Base-by-base conservation (phyloP, 2,888 invertebrate species). In the Auanema freiburgensis region DNA sequence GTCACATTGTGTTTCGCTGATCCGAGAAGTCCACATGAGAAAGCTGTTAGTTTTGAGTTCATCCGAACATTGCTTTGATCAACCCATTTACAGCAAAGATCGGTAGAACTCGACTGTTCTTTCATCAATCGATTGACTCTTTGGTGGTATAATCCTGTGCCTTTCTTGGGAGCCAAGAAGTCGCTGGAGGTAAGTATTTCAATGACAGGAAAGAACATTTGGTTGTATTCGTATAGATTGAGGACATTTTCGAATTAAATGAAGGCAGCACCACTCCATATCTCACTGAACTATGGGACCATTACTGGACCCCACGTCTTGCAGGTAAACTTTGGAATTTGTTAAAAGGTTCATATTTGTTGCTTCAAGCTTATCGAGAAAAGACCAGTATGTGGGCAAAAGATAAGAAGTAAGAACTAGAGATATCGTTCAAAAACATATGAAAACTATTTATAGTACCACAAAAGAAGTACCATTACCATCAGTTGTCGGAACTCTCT, bases 401-500 rank as follows among this genome's bases (percentile, higher is more conserved):
- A 33, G 33, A 33, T 33, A 46, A 46, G 41, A 2, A 57, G 63
- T 23, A 14, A 51, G 40, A 65, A 58, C 5, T 33, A 41, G 14
- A 33, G 8, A 3, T 8, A 33, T 33, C 3, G 3, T 3, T 33
- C 33, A 8, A 33, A 33, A 33, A 33, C 3, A 3, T 33, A 3
- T 33, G 33, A 8, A n/a, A 33, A 33, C 33, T 33, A 33, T 25
- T 52, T 52, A 21, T 23, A 25, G 24, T 60, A 44, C 51, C 50
- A 50, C 23, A 33, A 41, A 25, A 1, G 52, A 59, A n/a, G 63
- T 67, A 25, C 70, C 71, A 46, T 88, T 89, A 57, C 91, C 92
- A 0, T 93, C 92, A 0, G 90, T 97, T 75, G 86, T 93, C 80
- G 90, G 90, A 41, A 91, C 92, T 0, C 87, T 98, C 53, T 88